These are phyloP conservation scores for Nephrotoma flavescens DNA, from an alignment of 2,888 invertebrate genomes.

Conservation along the genomic window DNA sequence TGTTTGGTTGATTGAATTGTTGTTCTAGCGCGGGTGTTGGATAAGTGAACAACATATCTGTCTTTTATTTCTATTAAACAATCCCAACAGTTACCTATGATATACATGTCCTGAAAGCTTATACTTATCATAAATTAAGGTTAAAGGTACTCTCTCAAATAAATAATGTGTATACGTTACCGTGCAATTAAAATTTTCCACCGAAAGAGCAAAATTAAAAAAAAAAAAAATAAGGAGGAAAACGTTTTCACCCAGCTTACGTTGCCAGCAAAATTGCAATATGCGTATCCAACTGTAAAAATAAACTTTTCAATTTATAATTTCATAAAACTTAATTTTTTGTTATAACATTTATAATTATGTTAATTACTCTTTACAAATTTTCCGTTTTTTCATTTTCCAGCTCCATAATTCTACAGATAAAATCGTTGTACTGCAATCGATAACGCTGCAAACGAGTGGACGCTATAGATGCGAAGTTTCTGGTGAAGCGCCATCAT, in stretches of 20 bases:
- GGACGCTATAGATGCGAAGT: conserved; percentile 66
- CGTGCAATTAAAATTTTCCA: neutral
- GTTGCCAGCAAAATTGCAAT: neutral
- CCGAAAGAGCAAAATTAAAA: neutral
- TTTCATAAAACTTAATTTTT: neutral
- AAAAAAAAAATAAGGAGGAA: neutral
- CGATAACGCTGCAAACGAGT: conserved; percentile 52
- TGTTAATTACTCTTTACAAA: neutral
- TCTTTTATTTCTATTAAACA: no score
- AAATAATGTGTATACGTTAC: neutral
- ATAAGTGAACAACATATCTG: no score
- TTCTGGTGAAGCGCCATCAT: conserved; percentile 61
- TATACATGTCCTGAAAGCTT: no score
- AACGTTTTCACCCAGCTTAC: neutral
- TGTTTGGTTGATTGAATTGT: no score
- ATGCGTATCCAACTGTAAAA: neutral
- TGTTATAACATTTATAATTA: neutral
- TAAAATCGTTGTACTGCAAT: conserved; percentile 46
- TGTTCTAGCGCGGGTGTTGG: no score
- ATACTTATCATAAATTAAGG: neutral
- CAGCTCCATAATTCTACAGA: conserved; percentile 50
- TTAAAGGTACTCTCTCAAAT: neutral
- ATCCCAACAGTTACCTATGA: no score
- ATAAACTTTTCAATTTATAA: neutral
- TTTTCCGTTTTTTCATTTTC: conserved; percentile 14